Conservation (phyloP, 2,797 vertebrate species). For the Diglossa cyanea region DNA sequence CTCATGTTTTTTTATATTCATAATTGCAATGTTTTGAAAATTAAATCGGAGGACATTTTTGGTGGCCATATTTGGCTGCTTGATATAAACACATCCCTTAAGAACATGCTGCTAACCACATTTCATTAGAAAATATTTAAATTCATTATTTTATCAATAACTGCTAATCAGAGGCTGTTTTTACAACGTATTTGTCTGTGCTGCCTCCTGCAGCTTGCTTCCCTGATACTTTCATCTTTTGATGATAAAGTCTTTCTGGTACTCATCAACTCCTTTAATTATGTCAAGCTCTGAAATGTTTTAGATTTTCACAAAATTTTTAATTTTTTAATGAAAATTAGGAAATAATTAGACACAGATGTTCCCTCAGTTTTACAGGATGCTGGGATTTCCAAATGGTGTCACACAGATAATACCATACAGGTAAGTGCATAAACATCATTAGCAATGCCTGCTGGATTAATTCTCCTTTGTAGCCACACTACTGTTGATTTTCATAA, state of each 20-base stretch:
- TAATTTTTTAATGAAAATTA: background rate
- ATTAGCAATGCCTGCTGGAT: background rate
- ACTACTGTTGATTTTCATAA: background rate
- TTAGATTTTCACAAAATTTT: background rate
- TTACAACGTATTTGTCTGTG: background rate
- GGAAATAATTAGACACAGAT: background rate
- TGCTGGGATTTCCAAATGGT: background rate
- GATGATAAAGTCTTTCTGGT: background rate
- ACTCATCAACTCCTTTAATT: background rate
- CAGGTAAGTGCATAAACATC: background rate
- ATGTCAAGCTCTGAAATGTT: background rate
- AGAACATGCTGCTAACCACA: background rate
- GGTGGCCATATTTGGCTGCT: background rate
- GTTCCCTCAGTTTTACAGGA: background rate
- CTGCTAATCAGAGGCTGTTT: background rate
- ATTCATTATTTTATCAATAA: background rate
- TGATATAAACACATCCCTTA: background rate
- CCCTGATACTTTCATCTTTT: background rate
- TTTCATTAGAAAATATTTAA: background rate
- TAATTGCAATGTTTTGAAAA: background rate
- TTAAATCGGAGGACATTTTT: background rate
- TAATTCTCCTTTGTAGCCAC: background rate
- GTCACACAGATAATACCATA: background rate
- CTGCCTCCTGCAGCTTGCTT: background rate
- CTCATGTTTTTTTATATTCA: background rate